Base-by-base conservation (phyloP, 2,888 invertebrate species). In the Cephus pulcher region DNA sequence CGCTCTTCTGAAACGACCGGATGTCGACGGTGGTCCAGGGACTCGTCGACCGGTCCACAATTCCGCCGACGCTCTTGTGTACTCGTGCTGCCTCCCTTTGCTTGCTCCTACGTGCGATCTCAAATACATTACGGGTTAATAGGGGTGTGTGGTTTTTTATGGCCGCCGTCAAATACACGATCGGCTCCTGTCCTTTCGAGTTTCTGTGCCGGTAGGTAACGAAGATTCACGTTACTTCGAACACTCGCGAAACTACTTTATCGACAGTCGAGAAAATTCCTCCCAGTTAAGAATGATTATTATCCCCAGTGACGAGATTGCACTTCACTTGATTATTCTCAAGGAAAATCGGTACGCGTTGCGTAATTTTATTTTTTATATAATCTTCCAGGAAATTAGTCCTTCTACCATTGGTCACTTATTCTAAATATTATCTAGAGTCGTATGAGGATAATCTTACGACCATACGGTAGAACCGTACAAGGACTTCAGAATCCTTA, bases 51-150 rank as follows among this genome's bases (percentile, higher is more conserved):
- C 35, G 40, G 69, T 30, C 70, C 37, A 75, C 69, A 34, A 15
- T 69, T 70, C 34, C 81, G 82, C 84, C 86, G 82, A 82, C 84
- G 85, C 85, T 84, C 86, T 85, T 82, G 85, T 88, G 80, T 87
- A 85, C 88, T 87, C 86, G 84, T 85, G 82, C 56, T 56, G 56
- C 87, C 88, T 85, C 86, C 87, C 86, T 88, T 87, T 84, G 82
- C 86, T 80, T 84, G 76, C 86, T 85, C 78, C 81, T 76, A 81
- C 82, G 77, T 80, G 82, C 85, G 88, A 89, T 88, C 91, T 88
- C 89, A 89, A 90, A 91, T 91, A 90, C 91, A 91, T 91, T 90
- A 91, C 91, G 90, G 89, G 89, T 87, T 87, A 84, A 56, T 56
- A 56, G 2, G 56, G 56, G 56, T 86, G 84, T 79, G 80, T 76